Evolutionary conservation across 2,888 invertebrate genomes (phyloP).

Genomic region (Campoplex nolae): DNA sequence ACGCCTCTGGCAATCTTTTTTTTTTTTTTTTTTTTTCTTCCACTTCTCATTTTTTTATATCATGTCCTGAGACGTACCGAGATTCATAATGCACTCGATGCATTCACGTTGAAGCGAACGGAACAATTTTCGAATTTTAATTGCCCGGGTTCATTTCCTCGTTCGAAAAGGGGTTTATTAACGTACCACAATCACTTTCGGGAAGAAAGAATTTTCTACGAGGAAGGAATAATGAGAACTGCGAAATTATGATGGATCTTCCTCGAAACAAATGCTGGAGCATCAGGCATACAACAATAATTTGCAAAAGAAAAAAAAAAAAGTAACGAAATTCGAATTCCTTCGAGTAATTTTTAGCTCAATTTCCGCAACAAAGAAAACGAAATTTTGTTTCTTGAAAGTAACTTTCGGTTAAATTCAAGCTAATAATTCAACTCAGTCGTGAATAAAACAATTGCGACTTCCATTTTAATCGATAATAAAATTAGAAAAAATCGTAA

Average conservation of each 20-base stretch:
- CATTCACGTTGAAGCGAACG: conserved; percentile 6
- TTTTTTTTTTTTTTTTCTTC: neutral
- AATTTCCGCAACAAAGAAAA: neutral
- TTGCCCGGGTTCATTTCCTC: conserved; percentile 25
- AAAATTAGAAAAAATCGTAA: too few species aligned
- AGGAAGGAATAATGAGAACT: neutral
- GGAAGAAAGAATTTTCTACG: neutral
- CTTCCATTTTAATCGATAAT: too few species aligned
- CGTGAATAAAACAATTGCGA: too few species aligned
- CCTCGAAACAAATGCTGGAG: neutral
- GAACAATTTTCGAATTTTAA: conserved; percentile 56
- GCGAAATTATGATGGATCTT: conserved; percentile 21
- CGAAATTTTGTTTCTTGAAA: neutral
- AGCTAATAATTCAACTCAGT: too few species aligned
- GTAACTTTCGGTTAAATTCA: neutral
- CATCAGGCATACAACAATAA: neutral
- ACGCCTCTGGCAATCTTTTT: neutral
- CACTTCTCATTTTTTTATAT: conserved; percentile 2
- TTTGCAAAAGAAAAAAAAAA: neutral
- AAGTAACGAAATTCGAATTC: neutral
- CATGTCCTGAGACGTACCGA: conserved; percentile 4
- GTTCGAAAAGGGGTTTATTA: conserved; percentile 31
- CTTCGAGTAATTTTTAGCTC: neutral
- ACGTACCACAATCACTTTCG: conserved; percentile 7
- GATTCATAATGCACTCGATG: conserved; percentile 19